Percentiles rank a stretch among this genome's conserved stretches.
Conservation (phyloP, 1,140 invertebrate genomes). For the Aricia agestis region DNA sequence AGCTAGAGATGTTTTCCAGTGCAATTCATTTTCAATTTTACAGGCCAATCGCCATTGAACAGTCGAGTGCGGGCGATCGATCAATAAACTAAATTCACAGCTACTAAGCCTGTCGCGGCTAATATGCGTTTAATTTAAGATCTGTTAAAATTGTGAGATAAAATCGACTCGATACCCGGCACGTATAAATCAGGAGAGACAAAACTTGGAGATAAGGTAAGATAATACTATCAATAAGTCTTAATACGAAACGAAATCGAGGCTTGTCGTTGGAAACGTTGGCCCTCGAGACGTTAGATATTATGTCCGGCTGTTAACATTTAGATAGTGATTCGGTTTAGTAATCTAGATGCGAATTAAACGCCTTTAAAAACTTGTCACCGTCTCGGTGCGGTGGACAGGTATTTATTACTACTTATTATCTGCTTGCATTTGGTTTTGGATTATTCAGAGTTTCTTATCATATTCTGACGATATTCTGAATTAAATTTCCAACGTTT, state of each 20-base stretch:
- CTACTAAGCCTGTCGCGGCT: background rate
- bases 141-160: background rate
- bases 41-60: background rate
- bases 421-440: background rate
- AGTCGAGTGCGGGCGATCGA: background rate
- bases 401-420: background rate
- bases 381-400: background rate
- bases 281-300: background rate
- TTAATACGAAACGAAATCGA: slow-evolving; percentile 2
- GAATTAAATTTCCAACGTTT: too few relatives aligned
- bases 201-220: slow-evolving; percentile 12
- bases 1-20: background rate
- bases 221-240: slow-evolving; percentile 15
- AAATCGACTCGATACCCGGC: background rate
- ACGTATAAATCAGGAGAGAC: background rate
- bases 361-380: background rate
- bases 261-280: background rate
- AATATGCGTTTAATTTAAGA: slow-evolving; percentile 12
- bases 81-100: slow-evolving; percentile 10
- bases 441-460: too few relatives aligned
- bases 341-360: background rate
- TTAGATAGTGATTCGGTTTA: background rate
- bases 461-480: too few relatives aligned
- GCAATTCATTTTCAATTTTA: background rate
- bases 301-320: background rate